Base-by-base conservation (phyloP, 92 coral and sea anemone genomes). In the Porites lobata region DNA sequence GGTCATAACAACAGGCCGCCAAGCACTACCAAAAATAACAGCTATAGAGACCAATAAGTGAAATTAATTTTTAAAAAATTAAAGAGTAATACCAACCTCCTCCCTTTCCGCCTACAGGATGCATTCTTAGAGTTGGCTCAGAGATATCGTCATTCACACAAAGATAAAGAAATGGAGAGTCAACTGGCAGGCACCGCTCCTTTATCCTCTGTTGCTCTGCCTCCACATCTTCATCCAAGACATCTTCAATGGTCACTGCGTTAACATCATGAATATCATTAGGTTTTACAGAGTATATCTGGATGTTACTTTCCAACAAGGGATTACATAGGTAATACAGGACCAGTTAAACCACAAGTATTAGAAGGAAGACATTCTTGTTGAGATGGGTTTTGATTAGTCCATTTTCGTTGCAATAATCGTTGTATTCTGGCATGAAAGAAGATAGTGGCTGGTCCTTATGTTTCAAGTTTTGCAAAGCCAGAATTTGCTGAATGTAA, bases 211-310 rank as follows among this genome's bases (percentile, higher is more conserved):
- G 7, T 18, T 14, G 1, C 6, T 63, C 67, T 6, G 67, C 67
- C 67, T 63, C 67, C 20, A 63, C 67, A 14, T 63, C 67, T 13
- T 63, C 67, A 63, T 63, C 67, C 67, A 63, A 20, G 14, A 63
- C 20, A 63, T 63, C 67, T 12, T 12, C 67, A 13, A 63, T 63
- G 67, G 67, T 63, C 67, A 63, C 67, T 63, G 67, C 81, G 17
- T 9, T 56, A 14, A 56, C 9, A 56, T 56, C 61, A 56, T 56
- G 61, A 56, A 56, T 56, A 14, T 56, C 61, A 56, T 56, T 9
- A 56, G 61, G 61, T 56, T 56, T 56, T 56, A 56, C 26, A 24
- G 26, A 0, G 26, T 24, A 24, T 56, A 14, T 14, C 61, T 56
- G 61, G 61, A 56, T 14, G 14, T 56, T 56, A 56, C 61, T 56